Conservation (phyloP, 2,888 invertebrate species). For the Nipponacmea schrenckii region DNA sequence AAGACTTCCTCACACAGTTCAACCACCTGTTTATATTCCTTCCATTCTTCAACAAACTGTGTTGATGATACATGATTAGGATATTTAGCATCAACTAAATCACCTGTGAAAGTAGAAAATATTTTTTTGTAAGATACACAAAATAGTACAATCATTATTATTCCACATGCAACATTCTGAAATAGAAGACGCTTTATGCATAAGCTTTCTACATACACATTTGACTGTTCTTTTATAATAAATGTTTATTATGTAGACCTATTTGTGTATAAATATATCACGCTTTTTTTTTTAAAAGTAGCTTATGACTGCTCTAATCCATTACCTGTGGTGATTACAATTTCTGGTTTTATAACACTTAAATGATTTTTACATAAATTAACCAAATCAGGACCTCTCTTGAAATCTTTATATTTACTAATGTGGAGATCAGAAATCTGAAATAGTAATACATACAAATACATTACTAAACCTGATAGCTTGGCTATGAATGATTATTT, state of each 20-base stretch:
- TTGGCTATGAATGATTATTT: not conserved
- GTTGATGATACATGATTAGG: conserved; percentile 82
- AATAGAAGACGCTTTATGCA: too few relatives aligned
- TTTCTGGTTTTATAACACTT: conserved; percentile 77
- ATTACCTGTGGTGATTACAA: conserved; percentile 79
- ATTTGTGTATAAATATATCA: not conserved
- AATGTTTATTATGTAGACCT: conserved; percentile 3
- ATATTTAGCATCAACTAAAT: conserved; percentile 88
- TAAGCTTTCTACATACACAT: too few relatives aligned
- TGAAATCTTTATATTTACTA: conserved; percentile 82
- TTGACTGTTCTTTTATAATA: not conserved
- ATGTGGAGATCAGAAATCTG: conserved; percentile 91
- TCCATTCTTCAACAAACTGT: conserved; percentile 86
- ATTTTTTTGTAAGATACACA: too few relatives aligned
- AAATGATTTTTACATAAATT: conserved; percentile 83
- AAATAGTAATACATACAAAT: conserved; percentile 39
- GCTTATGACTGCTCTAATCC: not conserved
- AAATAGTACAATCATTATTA: too few relatives aligned
- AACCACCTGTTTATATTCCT: conserved; percentile 79
- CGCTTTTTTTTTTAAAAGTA: not conserved
- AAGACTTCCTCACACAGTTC: conserved; percentile 72
- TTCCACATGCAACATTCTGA: too few relatives aligned
- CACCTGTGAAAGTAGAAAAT: conserved; percentile 72
- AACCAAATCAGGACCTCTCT: conserved; percentile 80
- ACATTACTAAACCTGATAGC: not conserved